Evolutionary conservation across 2,113 vertebrate genomes (phyloP).

Genomic region (Sylvia atricapilla): DNA sequence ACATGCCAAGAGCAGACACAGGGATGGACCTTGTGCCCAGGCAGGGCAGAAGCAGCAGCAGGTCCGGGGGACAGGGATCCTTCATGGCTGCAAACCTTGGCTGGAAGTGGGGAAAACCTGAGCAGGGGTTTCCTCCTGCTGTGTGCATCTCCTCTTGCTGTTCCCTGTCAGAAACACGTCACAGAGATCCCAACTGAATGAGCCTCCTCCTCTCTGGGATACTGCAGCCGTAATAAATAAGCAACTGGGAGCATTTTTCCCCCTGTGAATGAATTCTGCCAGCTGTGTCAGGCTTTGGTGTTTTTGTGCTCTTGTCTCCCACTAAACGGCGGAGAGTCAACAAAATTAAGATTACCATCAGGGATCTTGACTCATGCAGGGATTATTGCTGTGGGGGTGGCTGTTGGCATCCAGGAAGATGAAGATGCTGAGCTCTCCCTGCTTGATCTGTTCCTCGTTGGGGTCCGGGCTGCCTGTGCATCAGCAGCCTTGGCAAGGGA

Average conservation of each 20-base stretch:
- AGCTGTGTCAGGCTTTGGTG: neutral
- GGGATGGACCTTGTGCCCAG: neutral
- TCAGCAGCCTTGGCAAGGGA: neutral
- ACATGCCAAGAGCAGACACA: neutral
- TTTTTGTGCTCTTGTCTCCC: conserved; percentile 5
- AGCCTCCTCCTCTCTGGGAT: neutral
- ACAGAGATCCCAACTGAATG: neutral
- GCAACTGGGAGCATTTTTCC: neutral
- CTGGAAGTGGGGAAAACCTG: neutral
- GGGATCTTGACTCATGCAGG: neutral
- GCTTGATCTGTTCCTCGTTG: neutral
- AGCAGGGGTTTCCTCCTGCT: neutral
- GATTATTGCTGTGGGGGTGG: neutral
- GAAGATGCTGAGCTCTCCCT: neutral
- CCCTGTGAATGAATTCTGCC: neutral
- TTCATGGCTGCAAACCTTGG: neutral
- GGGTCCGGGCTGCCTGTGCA: neutral
- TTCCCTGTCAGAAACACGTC: neutral
- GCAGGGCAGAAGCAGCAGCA: neutral
- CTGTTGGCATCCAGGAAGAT: neutral
- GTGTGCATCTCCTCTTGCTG: neutral
- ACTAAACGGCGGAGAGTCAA: conserved; percentile 5
- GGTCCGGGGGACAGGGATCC: neutral
- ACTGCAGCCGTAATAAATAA: neutral
- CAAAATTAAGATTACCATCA: conserved; percentile 42